Evolutionary conservation across 64 coral and sea anemone genomes (phyloP), one percentile per base, ranked within the genome.

Genomic region (Orbicella faveolata): DNA sequence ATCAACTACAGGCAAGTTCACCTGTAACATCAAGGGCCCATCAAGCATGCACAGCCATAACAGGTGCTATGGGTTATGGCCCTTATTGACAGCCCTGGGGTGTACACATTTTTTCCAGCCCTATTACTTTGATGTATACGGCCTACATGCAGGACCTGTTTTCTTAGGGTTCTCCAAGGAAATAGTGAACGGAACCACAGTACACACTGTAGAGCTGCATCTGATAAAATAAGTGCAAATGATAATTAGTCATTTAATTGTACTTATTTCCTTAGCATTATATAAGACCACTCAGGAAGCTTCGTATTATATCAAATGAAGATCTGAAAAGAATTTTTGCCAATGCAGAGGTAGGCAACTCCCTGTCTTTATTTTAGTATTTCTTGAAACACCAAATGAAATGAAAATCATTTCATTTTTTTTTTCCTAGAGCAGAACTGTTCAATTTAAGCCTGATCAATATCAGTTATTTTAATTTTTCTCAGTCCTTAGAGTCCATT

Each of bases 401-500:
- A 30, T 30, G 30, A 30, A 30, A 30, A 30, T 30, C 30, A 30
- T 30, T 30, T 30, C 30, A 30, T 30, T 30, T 30, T 30, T 48
- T 0, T 48, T 48, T 6, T 48, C 44, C 5, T 6, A 48, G 44
- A 6, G 44, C 44, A 48, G 9, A 59, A 16, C 12, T 59, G 55
- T 59, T 59, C 44, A 59, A 15, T 59, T 15, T 16, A 59, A 59
- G 55, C 55, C 55, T 59, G 52, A 4, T 53, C 10, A 59, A 59
- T 59, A 59, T 61, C 33, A 30, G 9, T 10, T 4, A 21, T 2
- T 67, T 21, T 89, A 44, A 21, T 23, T 89, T 84, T 6, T 33
- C 25, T 70, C 41, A 94, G 93, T 72, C 88, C 14, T 36, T 94
- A 80, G 93, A 89, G 37, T 72, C 52, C 1, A 94, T 94, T 35